These are phyloP conservation scores for Nysson spinosus DNA, from an alignment of 2,888 invertebrate genomes.

Conservation along the genomic window DNA sequence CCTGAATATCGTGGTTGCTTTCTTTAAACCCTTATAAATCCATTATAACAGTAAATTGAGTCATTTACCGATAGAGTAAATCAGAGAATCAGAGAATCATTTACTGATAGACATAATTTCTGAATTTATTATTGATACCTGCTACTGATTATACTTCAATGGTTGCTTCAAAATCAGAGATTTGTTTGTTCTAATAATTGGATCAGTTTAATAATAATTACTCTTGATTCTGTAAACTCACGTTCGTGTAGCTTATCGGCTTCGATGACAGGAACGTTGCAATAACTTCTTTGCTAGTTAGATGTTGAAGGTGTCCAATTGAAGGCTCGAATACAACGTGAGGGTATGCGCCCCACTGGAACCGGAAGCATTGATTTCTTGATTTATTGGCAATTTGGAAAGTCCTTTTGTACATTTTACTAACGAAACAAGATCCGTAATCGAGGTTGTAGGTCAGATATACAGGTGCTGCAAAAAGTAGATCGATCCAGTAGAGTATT, in stretches of 20 bases:
- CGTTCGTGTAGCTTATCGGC: slow-evolving; percentile 65
- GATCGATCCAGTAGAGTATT: too few species aligned
- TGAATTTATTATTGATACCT: too few species aligned
- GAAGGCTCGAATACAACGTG: slow-evolving; percentile 78
- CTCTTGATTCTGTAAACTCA: slow-evolving; percentile 2
- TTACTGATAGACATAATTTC: too few species aligned
- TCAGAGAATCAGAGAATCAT: too few species aligned
- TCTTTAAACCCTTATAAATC: too few species aligned
- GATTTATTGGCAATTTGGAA: slow-evolving; percentile 78
- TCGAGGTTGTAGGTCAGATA: slow-evolving; percentile 68
- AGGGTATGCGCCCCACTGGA: slow-evolving; percentile 72
- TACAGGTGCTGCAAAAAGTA: background rate
- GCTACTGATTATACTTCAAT: too few species aligned
- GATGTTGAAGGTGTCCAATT: slow-evolving; percentile 77
- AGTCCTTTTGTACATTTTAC: slow-evolving; percentile 70
- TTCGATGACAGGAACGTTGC: slow-evolving; percentile 78
- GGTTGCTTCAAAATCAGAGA: too few species aligned
- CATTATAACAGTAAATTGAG: too few species aligned
- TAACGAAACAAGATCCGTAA: slow-evolving; percentile 74
- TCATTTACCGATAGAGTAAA: too few species aligned
- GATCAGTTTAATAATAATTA: background rate
- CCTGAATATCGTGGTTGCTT: too few species aligned
- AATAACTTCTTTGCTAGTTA: slow-evolving; percentile 78
- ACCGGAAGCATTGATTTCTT: slow-evolving; percentile 71
- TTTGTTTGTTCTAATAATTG: background rate